A percentile compares a stretch with the other conserved stretches of the same genome.
Conservation (phyloP, 2,797 vertebrate genomes). For the Helostoma temminkii region DNA sequence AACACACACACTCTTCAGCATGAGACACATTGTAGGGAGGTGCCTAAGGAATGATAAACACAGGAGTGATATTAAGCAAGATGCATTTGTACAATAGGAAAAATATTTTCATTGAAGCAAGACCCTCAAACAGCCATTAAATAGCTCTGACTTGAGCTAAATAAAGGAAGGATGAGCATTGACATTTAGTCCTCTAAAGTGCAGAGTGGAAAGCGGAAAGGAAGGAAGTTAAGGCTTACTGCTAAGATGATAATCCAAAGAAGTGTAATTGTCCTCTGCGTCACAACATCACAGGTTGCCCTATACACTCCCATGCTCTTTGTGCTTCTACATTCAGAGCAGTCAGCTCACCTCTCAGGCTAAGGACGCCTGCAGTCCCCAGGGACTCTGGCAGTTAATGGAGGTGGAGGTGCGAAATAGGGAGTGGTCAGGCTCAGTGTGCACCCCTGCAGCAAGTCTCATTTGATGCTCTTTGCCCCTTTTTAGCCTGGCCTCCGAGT, state of each 20-base stretch:
- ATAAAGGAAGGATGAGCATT: slow-evolving; percentile 64
- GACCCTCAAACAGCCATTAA: slow-evolving; percentile 40
- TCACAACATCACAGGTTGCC: slow-evolving; percentile 58
- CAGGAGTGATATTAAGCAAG: not conserved
- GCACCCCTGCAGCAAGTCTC: slow-evolving; percentile 58
- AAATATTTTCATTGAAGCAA: slow-evolving; percentile 19
- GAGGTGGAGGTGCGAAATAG: slow-evolving; percentile 54
- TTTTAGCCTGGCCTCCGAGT: slow-evolving; percentile 41
- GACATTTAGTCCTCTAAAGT: slow-evolving; percentile 72
- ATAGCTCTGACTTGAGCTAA: slow-evolving; percentile 54
- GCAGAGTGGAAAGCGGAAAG: slow-evolving; percentile 37
- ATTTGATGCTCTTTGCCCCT: slow-evolving; percentile 70
- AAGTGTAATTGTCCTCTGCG: slow-evolving; percentile 55
- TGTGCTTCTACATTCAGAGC: slow-evolving; percentile 56
- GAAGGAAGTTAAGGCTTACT: slow-evolving; percentile 47
- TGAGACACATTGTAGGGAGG: not conserved
- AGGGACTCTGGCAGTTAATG: slow-evolving; percentile 62
- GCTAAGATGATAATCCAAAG: slow-evolving; percentile 55
- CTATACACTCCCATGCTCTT: slow-evolving; percentile 45
- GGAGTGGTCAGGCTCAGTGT: slow-evolving; percentile 52
- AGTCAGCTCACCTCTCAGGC: slow-evolving; percentile 53
- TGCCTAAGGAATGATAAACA: slow-evolving; percentile 9
- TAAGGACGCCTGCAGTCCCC: slow-evolving; percentile 42
- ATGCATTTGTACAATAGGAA: not conserved
- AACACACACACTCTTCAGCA: slow-evolving; percentile 2